Conservation (phyloP, 2,888 invertebrate species). For the Hirtodrosophila duncani region DNA sequence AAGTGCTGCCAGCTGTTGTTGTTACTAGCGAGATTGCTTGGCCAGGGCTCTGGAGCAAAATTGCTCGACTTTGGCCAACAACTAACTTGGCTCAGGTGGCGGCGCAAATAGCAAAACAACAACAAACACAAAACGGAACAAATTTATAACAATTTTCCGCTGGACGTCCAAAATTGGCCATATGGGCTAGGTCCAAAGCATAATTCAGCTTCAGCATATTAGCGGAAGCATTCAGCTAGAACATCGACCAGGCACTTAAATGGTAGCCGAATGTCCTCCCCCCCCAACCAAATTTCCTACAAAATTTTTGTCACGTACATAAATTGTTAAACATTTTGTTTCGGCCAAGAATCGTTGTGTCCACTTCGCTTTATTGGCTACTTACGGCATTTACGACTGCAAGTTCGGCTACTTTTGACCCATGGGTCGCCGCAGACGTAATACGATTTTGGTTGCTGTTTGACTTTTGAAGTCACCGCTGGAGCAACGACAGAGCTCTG, state of each 20-base stretch:
- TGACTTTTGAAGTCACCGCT: conserved; percentile 53
- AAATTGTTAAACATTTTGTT: conserved; percentile 17
- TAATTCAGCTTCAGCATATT: too few species aligned
- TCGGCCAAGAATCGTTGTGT: conserved; percentile 17
- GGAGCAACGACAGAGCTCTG: too few species aligned
- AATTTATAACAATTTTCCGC: conserved; percentile 60
- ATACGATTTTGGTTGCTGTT: conserved; percentile 13
- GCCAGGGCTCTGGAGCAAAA: conserved; percentile 27
- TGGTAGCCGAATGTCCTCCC: too few species aligned
- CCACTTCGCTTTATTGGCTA: conserved; percentile 52
- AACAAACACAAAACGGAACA: conserved; percentile 44
- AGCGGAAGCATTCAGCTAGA: conserved; percentile 37
- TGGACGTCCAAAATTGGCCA: conserved; percentile 3
- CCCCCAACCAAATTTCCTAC: too few species aligned
- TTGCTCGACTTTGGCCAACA: conserved; percentile 40
- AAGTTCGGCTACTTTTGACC: conserved; percentile 30
- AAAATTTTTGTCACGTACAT: conserved; percentile 58
- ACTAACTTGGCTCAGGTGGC: conserved; percentile 73
- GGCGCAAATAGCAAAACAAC: conserved; percentile 24
- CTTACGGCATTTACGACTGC: conserved; percentile 55
- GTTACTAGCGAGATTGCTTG: conserved; percentile 42
- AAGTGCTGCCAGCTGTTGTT: conserved; percentile 65
- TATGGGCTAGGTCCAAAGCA: conserved; percentile 33
- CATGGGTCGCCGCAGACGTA: too few species aligned
- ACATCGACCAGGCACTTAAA: conserved; percentile 13